A percentile compares a stretch with the other conserved stretches of the same genome.
These are phyloP conservation scores for Spisula solida DNA, from an alignment of 2,888 invertebrate genomes.

Conservation along the genomic window DNA sequence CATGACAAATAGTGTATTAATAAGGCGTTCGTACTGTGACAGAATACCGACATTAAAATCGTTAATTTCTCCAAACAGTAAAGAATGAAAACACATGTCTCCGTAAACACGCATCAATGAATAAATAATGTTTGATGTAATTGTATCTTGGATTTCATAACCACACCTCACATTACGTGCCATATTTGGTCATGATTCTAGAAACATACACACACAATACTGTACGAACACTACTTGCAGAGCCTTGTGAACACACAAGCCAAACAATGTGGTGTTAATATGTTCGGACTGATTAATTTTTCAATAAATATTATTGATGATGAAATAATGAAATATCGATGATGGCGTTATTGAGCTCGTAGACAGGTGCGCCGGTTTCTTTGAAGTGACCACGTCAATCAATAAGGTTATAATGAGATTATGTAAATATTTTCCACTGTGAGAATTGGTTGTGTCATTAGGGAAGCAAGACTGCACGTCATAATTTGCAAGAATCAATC, in stretches of 20 bases:
- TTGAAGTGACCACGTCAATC: slow-evolving; percentile 18
- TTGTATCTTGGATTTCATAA: not conserved
- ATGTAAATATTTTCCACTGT: not conserved
- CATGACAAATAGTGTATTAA: no score
- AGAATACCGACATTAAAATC: no score
- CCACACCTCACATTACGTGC: not conserved
- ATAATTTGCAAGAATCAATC: not conserved
- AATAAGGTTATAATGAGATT: slow-evolving; percentile 4
- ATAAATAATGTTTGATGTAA: no score
- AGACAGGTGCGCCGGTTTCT: not conserved
- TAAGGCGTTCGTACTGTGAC: no score
- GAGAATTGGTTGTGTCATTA: not conserved
- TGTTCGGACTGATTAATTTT: not conserved
- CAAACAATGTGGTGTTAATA: not conserved
- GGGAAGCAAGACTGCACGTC: not conserved
- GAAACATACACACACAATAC: not conserved
- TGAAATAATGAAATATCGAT: slow-evolving; percentile 16
- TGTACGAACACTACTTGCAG: not conserved
- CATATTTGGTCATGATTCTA: not conserved
- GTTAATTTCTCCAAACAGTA: no score
- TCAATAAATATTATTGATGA: slow-evolving; percentile 16
- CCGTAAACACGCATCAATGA: no score
- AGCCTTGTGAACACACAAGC: not conserved
- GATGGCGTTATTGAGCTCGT: not conserved
- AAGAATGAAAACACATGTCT: no score